Evolutionary conservation across 2,888 invertebrate species (phyloP), one percentile per base, ranked within the genome.

Genomic region (Miltochrista miniata): DNA sequence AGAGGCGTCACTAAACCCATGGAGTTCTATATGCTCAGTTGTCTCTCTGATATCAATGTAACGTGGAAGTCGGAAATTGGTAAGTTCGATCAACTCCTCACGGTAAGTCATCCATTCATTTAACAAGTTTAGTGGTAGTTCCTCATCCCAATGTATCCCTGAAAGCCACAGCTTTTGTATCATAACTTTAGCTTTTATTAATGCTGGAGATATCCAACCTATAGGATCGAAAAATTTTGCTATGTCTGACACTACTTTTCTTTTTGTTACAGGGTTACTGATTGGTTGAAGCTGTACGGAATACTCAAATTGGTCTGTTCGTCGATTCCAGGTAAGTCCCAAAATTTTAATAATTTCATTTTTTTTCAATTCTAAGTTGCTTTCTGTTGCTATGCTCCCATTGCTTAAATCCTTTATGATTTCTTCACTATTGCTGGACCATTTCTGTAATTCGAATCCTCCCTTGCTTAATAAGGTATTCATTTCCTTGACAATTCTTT

Each of bases 201-300:
- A 37, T 14, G 35, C 34, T n/a, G 56, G 52, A 3, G 44, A 33
- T 29, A 56, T 30, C 54, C 45, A 57, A 4, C 57, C 54, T 33
- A 53, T 11, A 11, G 57, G 51, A 37, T 58, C 54, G 31, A 42
- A 57, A 5, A 67, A 33, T 51, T 46, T 62, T 52, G 66, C 31
- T 56, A 51, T 55, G 49, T 64, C 54, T 54, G 69, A 39, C 57
- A 67, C n/a, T n/a, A n/a, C 14, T 54, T 48, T 37, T 61, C 68
- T 30, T 43, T 59, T 70, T n/a, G 65, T 64, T 14, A 60, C 37
- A 2, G 51, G 38, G 10, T 5, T 10, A n/a, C n/a, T n/a, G n/a
- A n/a, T n/a, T n/a, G n/a, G n/a, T n/a, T n/a, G n/a, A n/a, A n/a
- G n/a, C n/a, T n/a, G n/a, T n/a, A n/a, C n/a, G n/a, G n/a, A n/a